Evolutionary conservation across 2,113 vertebrate species (phyloP).

Genomic region (Dromas ardeola): DNA sequence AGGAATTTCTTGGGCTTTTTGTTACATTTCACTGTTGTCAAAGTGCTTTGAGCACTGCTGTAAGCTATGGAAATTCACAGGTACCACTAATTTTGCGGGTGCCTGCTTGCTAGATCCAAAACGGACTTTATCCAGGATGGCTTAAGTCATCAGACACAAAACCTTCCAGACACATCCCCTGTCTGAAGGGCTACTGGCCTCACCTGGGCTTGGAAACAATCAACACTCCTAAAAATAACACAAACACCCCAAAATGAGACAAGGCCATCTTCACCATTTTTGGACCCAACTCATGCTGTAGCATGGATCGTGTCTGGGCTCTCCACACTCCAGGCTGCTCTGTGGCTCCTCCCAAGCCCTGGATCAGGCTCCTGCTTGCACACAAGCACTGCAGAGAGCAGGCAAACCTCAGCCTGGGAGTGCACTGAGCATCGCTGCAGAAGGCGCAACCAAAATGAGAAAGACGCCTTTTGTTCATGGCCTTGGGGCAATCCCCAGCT

Average conservation of each 20-base stretch:
- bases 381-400: rapidly evolving
- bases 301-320: rapidly evolving
- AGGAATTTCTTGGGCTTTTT: neutral
- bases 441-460: neutral
- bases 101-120: neutral
- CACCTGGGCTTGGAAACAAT: neutral
- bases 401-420: neutral
- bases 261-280: rapidly evolving
- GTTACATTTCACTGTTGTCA: neutral
- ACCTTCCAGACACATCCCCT: neutral
- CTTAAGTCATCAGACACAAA: neutral
- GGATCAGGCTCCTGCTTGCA: rapidly evolving
- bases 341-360: neutral
- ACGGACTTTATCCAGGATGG: neutral
- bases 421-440: neutral
- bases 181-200: neutral
- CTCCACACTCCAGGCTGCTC: neutral
- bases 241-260: neutral
- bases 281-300: neutral
- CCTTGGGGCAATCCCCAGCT: neutral
- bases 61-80: neutral
- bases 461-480: rapidly evolving
- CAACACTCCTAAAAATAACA: neutral
- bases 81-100: neutral
- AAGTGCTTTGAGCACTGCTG: neutral